These are phyloP conservation scores for Gyrodactylus salaris DNA, from an alignment of 1,140 invertebrate species.

Conservation along the genomic window DNA sequence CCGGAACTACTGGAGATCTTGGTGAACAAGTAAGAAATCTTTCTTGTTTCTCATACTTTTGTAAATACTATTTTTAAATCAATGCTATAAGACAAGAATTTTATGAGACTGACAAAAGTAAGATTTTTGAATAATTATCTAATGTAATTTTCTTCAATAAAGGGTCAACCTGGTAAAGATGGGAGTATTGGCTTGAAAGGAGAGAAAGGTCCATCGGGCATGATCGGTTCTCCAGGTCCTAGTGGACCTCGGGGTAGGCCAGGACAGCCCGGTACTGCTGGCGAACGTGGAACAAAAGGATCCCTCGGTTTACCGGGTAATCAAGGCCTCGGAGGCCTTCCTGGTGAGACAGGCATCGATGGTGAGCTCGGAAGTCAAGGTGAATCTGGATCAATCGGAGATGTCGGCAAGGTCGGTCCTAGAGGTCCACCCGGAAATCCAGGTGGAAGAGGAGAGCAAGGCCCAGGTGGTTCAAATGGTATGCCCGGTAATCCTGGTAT, in stretches of 20 bases:
- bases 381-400: not conserved
- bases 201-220: not conserved
- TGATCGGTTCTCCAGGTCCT: not conserved
- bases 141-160: no score
- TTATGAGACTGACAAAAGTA: no score
- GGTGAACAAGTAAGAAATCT: not conserved
- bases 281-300: not conserved
- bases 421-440: not conserved
- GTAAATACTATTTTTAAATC: no score
- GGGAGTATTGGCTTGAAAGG: not conserved
- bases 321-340: not conserved
- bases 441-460: not conserved
- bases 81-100: no score
- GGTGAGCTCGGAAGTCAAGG: not conserved
- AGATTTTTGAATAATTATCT: no score
- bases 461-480: not conserved
- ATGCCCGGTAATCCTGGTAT: not conserved
- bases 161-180: not conserved
- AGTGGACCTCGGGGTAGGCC: not conserved
- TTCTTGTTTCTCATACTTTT: not conserved
- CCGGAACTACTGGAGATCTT: not conserved
- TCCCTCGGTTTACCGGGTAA: not conserved
- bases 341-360: not conserved
- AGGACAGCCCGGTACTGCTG: not conserved
- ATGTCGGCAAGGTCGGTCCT: not conserved